These are phyloP conservation scores for Tupaia tana DNA, from an alignment of 2,113 vertebrate species.

Conservation along the genomic window DNA sequence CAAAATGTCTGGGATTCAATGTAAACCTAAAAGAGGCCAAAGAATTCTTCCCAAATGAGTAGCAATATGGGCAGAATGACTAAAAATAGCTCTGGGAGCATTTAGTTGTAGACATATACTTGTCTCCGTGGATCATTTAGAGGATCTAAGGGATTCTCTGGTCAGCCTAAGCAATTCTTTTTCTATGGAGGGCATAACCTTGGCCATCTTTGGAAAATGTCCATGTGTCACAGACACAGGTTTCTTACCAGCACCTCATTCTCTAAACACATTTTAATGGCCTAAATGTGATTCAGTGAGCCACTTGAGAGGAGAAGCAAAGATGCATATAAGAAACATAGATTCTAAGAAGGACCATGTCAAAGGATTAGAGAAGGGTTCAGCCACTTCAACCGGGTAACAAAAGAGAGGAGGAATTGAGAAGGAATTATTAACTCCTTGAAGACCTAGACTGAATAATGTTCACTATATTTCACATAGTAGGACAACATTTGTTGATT, in stretches of 20 bases:
- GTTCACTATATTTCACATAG: background rate
- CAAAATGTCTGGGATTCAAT: constrained; percentile 37
- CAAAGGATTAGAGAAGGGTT: background rate
- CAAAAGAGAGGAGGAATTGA: background rate
- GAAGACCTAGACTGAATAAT: background rate
- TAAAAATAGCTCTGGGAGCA: background rate
- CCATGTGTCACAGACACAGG: background rate
- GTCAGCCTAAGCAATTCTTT: background rate
- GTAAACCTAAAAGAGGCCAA: constrained; percentile 55
- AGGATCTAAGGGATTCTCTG: background rate
- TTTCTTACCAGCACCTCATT: background rate
- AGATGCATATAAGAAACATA: background rate
- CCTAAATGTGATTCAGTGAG: background rate
- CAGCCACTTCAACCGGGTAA: background rate
- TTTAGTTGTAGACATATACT: constrained; percentile 9
- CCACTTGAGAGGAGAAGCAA: background rate
- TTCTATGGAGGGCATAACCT: background rate
- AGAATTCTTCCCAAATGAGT: background rate
- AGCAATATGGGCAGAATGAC: background rate
- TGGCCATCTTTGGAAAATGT: background rate
- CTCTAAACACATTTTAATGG: background rate
- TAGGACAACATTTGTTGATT: background rate
- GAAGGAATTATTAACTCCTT: background rate
- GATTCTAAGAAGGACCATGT: background rate
- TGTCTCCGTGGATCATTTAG: background rate